Evolutionary conservation across 2,113 vertebrate genomes (phyloP).

Genomic region (Dicaeum eximium): DNA sequence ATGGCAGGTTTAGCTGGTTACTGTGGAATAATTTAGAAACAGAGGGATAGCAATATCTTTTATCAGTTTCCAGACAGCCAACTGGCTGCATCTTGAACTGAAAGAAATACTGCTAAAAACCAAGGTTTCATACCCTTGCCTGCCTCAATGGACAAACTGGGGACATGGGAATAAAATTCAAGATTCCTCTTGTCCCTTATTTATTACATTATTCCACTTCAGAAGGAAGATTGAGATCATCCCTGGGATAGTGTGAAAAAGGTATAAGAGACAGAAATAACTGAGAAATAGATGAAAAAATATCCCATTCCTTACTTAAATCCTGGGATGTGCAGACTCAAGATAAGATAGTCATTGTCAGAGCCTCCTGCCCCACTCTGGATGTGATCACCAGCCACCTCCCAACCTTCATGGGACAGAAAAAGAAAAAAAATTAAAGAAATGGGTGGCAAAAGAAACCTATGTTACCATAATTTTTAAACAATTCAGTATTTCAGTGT

Average conservation of each 20-base stretch:
- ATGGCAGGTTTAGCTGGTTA: neutral
- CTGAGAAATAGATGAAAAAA: neutral
- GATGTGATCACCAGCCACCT: conserved; percentile 91
- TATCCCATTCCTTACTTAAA: conserved; percentile 84
- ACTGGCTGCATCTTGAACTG: neutral
- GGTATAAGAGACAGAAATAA: neutral
- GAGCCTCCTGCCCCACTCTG: conserved; percentile 89
- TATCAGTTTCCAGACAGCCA: neutral
- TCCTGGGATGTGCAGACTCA: conserved; percentile 91
- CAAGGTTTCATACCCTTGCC: neutral
- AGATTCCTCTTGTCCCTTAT: neutral
- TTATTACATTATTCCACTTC: neutral
- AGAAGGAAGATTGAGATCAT: neutral
- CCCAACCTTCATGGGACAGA: conserved; percentile 82
- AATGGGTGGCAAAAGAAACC: neutral
- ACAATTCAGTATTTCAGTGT: neutral
- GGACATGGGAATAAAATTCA: neutral
- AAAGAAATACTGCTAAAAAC: neutral
- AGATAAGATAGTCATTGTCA: conserved; percentile 95
- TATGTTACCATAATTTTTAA: neutral
- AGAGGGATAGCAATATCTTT: neutral
- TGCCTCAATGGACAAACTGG: neutral
- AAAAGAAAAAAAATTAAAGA: neutral
- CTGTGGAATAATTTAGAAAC: neutral
- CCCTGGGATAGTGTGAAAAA: neutral